phyloP scores from a whole-genome alignment of 2,113 vertebrate genomes.

The Emydura subglobosa region DNA sequence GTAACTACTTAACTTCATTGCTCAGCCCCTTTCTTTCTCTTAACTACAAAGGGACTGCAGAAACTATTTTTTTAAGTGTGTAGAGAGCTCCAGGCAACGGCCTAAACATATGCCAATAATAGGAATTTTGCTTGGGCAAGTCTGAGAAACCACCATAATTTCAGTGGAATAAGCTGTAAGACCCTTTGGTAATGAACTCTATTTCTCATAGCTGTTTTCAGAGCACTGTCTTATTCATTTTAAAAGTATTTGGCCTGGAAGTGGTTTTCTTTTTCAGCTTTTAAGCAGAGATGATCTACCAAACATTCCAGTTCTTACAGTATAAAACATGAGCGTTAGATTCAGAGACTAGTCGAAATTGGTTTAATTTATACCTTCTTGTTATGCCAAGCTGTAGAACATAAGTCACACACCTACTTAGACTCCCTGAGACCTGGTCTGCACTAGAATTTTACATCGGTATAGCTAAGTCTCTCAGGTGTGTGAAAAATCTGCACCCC shows the following conservation, averaged over 20 bases:
- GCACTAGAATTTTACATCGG: background rate
- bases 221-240: background rate
- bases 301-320: background rate
- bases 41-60: background rate
- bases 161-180: background rate
- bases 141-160: background rate
- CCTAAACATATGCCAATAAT: background rate
- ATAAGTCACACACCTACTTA: background rate
- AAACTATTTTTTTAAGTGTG: background rate
- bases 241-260: fast-evolving
- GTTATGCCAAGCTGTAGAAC: background rate
- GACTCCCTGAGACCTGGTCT: background rate
- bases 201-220: background rate
- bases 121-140: background rate
- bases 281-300: background rate
- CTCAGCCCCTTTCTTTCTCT: no score
- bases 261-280: background rate
- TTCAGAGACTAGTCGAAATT: background rate
- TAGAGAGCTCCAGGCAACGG: background rate
- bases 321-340: background rate
- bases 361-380: background rate
- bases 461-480: background rate
- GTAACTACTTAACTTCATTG: background rate
- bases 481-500: no score
- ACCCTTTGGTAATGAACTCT: background rate